A percentile compares a stretch with the other conserved stretches of the same genome.
phyloP scores from a whole-genome alignment of 2,113 vertebrate genomes.

The Bubo blakistoni region DNA sequence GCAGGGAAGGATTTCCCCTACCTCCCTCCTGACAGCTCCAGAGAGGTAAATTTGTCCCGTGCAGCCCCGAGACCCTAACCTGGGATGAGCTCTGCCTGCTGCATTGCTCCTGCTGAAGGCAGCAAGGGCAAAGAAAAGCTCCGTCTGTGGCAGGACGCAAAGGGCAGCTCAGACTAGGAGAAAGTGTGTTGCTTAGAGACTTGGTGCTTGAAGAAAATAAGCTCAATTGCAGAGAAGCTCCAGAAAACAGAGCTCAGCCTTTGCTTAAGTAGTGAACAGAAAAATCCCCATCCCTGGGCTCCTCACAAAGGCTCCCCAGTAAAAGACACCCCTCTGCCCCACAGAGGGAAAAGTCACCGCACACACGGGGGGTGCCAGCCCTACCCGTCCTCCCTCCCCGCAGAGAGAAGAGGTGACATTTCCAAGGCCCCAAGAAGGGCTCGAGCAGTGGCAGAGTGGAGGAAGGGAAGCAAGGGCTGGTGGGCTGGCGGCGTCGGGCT shows the following conservation, averaged over 20 bases:
- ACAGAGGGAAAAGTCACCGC: rapidly evolving
- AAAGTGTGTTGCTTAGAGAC: not conserved
- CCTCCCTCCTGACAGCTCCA: not conserved
- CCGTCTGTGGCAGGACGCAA: not conserved
- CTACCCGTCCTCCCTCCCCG: too few relatives aligned
- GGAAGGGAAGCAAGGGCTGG: not conserved
- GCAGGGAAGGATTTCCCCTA: not conserved
- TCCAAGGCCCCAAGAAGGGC: not conserved
- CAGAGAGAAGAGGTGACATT: too few relatives aligned
- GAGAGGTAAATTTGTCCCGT: too few relatives aligned
- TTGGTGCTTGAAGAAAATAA: not conserved
- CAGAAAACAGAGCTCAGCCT: not conserved
- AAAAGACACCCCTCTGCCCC: not conserved
- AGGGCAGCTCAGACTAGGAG: not conserved
- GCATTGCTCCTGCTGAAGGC: not conserved
- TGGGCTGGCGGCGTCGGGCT: not conserved
- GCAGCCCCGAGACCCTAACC: too few relatives aligned
- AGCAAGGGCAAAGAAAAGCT: not conserved
- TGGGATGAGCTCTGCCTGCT: not conserved
- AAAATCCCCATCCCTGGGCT: not conserved
- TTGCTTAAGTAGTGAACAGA: not conserved
- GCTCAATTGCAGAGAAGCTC: not conserved
- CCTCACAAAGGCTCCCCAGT: too few relatives aligned
- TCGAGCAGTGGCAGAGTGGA: rapidly evolving
- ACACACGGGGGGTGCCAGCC: not conserved